Evolutionary conservation across 2,797 vertebrate species (phyloP).

Genomic region (Pantherophis alleghaniensis): DNA sequence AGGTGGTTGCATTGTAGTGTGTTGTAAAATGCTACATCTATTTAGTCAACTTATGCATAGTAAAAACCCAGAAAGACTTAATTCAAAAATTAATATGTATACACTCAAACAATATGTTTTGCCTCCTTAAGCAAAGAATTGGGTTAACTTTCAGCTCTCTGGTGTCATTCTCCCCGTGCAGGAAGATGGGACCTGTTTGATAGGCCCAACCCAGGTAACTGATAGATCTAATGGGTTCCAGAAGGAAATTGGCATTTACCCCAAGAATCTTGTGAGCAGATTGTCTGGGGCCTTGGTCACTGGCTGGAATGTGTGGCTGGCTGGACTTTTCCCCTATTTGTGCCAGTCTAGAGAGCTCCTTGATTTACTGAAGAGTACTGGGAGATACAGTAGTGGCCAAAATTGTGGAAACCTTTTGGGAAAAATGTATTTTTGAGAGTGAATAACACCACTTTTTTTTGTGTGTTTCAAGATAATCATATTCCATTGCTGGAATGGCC

Average conservation of each 20-base stretch:
- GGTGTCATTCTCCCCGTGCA: neutral
- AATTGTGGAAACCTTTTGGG: too few relatives aligned
- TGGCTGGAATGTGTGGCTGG: neutral
- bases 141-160: neutral
- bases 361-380: neutral
- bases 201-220: neutral
- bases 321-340: neutral
- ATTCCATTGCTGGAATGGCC: too few relatives aligned
- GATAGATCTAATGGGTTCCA: neutral
- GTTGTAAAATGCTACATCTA: neutral
- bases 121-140: neutral
- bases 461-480: too few relatives aligned
- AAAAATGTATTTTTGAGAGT: too few relatives aligned
- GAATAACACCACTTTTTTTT: too few relatives aligned
- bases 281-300: neutral
- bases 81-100: neutral
- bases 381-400: neutral
- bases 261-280: neutral
- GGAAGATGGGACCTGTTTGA: neutral
- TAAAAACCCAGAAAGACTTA: neutral
- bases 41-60: neutral
- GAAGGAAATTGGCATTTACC: neutral
- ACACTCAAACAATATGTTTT: neutral
- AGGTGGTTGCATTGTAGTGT: neutral
- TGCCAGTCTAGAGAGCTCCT: neutral